Evolutionary conservation across 2,113 vertebrate genomes (phyloP).

Genomic region (Myrmecophaga tridactyla): DNA sequence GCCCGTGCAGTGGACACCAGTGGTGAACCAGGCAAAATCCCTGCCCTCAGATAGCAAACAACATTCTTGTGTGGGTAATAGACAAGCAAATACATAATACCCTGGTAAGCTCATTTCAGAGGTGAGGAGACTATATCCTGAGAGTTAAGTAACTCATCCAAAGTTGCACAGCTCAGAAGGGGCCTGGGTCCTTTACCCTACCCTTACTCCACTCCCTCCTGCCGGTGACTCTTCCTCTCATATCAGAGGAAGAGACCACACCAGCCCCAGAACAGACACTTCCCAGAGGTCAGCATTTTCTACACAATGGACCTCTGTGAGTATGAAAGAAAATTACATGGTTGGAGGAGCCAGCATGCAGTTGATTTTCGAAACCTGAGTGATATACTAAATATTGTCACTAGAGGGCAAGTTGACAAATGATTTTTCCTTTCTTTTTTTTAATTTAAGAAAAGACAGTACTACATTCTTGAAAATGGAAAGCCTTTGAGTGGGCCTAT

Average conservation of each 20-base stretch:
- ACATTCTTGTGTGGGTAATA: not conserved
- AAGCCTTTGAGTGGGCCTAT: not conserved
- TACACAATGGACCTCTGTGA: not conserved
- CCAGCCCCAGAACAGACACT: not conserved
- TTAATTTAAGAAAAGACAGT: not conserved
- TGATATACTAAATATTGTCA: constrained; percentile 55
- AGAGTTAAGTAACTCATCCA: too few species aligned
- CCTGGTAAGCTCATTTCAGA: not conserved
- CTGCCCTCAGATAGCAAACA: not conserved
- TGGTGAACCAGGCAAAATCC: not conserved
- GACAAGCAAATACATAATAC: not conserved
- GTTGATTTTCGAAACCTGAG: not conserved
- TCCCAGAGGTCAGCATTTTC: not conserved
- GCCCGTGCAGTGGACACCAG: not conserved
- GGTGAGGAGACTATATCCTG: not conserved
- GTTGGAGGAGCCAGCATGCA: rapidly evolving
- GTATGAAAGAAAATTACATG: not conserved
- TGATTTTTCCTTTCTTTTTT: not conserved
- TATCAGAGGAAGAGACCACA: not conserved
- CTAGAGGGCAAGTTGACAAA: constrained; percentile 59
- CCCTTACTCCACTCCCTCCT: too few species aligned
- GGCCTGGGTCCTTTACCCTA: too few species aligned
- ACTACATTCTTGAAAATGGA: not conserved
- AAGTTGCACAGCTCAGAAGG: too few species aligned
- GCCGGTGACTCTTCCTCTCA: rapidly evolving